phyloP scores from a whole-genome alignment of 2,797 vertebrate genomes.

The Erithacus rubecula region DNA sequence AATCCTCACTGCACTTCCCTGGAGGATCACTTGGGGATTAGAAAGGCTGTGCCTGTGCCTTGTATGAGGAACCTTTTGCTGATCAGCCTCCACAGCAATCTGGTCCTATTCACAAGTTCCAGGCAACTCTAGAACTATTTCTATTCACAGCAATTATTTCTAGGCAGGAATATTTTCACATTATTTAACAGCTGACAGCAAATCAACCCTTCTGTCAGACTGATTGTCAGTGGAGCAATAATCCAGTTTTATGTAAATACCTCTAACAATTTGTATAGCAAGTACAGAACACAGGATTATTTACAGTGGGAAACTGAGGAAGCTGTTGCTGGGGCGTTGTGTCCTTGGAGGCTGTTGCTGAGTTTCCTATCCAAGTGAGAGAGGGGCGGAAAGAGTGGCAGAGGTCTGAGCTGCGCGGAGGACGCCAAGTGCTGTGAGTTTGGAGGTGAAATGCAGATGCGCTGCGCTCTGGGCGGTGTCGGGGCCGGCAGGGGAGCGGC shows the following conservation, averaged over 20 bases:
- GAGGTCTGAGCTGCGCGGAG: not conserved
- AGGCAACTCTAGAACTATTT: not conserved
- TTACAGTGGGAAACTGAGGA: constrained; percentile 32
- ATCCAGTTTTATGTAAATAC: not conserved
- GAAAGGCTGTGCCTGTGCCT: not conserved
- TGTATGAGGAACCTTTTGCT: not conserved
- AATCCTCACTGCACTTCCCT: not conserved
- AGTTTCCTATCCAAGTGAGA: not conserved
- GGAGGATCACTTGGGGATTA: not conserved
- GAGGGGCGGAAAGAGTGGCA: not conserved
- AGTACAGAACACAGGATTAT: not conserved
- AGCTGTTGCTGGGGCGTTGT: constrained; percentile 39
- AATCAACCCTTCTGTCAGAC: not conserved
- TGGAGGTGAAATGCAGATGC: not conserved
- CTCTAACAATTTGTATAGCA: not conserved
- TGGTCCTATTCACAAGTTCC: not conserved
- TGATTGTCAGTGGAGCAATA: not conserved
- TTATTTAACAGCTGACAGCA: constrained; percentile 11
- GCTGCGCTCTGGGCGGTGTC: fast-evolving
- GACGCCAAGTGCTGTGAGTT: not conserved
- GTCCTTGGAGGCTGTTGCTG: constrained; percentile 47
- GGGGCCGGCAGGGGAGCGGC: not conserved
- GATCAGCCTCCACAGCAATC: not conserved
- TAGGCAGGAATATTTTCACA: not conserved
- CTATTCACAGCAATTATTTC: not conserved